Evolutionary conservation across 2,888 invertebrate species (phyloP), one percentile per base, ranked within the genome.

Genomic region (Morpho deidamia): DNA sequence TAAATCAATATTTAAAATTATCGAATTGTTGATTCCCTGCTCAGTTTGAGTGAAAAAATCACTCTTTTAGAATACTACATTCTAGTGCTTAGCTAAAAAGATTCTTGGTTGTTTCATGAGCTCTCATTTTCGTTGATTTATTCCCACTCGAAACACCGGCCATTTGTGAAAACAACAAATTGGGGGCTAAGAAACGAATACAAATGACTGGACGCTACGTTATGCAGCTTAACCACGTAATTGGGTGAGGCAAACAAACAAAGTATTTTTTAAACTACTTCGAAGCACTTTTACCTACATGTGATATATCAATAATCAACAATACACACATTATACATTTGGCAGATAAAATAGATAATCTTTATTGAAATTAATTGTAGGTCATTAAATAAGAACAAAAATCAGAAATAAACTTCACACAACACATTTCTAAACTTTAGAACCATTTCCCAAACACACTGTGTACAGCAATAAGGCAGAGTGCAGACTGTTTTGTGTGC

Each of bases 401-500:
- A 23, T 23, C 23, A 23, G 23, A 23, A 23, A 23, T 23, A 23
- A 5, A 23, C 23, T 23, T 3, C 23, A 23, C 23, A 23, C 3
- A 23, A 23, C 23, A 23, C 5, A 23, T 23, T 23, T 23, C 23
- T 5, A 23, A 23, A 23, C 23, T 23, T 23, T 23, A 23, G 23
- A 23, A 3, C 23, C 23, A 23, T 44, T 42, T 44, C 47, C 32
- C 38, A 14, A 56, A 35, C 67, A 70, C 38, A 67, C 76, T 77
- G 77, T 84, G 72, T 49, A 65, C 55, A 65, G 75, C 83, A 86
- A 87, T 86, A 86, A 81, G 81, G 83, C 77, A 74, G 77, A 87
- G 86, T 87, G 86, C 85, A 80, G 79, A 78, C 78, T 56, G 77
- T 80, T 79, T 83, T 84, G 81, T 82, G 70, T 73, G 71, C 68